These are phyloP conservation scores for Gymnocheta viridis DNA, from an alignment of 2,888 invertebrate species.

Conservation along the genomic window DNA sequence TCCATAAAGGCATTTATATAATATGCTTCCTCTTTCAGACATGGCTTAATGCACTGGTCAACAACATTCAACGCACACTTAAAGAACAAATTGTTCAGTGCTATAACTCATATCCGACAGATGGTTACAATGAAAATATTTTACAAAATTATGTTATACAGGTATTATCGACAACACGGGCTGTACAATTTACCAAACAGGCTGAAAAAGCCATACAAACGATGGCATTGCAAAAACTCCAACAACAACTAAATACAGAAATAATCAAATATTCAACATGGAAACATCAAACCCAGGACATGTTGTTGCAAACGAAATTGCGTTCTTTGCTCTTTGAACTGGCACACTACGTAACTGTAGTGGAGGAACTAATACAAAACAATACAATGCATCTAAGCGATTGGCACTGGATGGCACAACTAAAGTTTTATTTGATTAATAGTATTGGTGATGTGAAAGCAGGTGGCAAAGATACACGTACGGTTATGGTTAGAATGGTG, in stretches of 20 bases:
- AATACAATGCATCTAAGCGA: conserved; percentile 87
- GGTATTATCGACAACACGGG: conserved; percentile 92
- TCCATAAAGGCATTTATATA: background rate
- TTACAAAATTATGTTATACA: conserved; percentile 84
- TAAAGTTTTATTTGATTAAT: conserved; percentile 88
- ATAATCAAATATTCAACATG: conserved; percentile 76
- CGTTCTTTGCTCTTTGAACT: conserved; percentile 96
- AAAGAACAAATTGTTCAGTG: conserved; percentile 86
- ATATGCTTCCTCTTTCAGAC: conserved; percentile 70
- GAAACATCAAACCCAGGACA: conserved; percentile 81
- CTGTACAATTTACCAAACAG: conserved; percentile 91
- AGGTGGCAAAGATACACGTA: conserved; percentile 57
- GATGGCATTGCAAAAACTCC: conserved; percentile 84
- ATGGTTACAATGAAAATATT: conserved; percentile 82
- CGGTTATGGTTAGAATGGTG: conserved; percentile 89
- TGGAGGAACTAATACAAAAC: conserved; percentile 88
- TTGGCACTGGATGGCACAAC: conserved; percentile 98
- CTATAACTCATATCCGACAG: conserved; percentile 80
- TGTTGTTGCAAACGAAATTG: conserved; percentile 90
- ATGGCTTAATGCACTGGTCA: conserved; percentile 86
- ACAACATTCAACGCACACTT: conserved; percentile 91
- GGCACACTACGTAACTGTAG: conserved; percentile 93
- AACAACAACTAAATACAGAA: conserved; percentile 83
- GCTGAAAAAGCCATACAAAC: conserved; percentile 90
- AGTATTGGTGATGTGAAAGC: background rate